These are phyloP conservation scores for Drosophila leonis DNA, from an alignment of 2,888 invertebrate genomes.

Conservation along the genomic window DNA sequence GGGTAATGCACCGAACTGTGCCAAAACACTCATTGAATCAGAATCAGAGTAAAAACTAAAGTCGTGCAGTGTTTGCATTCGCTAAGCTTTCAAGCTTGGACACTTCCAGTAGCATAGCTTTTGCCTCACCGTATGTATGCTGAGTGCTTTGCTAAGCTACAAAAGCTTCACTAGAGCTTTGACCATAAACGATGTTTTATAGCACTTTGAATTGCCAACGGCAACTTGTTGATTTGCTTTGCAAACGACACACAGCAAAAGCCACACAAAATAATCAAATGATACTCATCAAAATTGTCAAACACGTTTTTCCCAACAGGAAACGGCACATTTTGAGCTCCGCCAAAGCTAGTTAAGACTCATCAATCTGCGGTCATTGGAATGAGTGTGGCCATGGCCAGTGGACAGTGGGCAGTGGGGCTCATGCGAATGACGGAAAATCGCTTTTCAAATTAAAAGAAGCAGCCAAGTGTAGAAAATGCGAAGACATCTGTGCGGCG, in stretches of 20 bases:
- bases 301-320: neutral
- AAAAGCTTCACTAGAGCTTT: slow-evolving; percentile 37
- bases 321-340: slow-evolving; percentile 33
- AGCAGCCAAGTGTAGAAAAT: slow-evolving; percentile 65
- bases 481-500: slow-evolving; percentile 43
- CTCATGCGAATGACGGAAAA: slow-evolving; percentile 42
- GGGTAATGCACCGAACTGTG: slow-evolving; percentile 9
- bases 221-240: slow-evolving; percentile 55
- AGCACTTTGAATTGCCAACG: slow-evolving; percentile 9
- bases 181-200: slow-evolving; percentile 29
- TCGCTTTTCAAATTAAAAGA: slow-evolving; percentile 73
- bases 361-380: slow-evolving; percentile 54
- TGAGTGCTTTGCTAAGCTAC: slow-evolving; percentile 16
- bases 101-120: slow-evolving; percentile 37
- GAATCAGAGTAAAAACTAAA: neutral
- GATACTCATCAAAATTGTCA: slow-evolving; percentile 13
- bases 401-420: slow-evolving; percentile 7
- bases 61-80: slow-evolving; percentile 19
- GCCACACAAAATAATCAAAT: slow-evolving; percentile 3
- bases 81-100: slow-evolving; percentile 43
- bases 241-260: neutral
- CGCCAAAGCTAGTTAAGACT: slow-evolving; percentile 15
- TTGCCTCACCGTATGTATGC: slow-evolving; percentile 30
- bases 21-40: neutral
- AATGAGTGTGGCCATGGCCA: slow-evolving; percentile 4